These are phyloP conservation scores for Hedya salicella DNA, from an alignment of 2,888 invertebrate species.

Conservation along the genomic window DNA sequence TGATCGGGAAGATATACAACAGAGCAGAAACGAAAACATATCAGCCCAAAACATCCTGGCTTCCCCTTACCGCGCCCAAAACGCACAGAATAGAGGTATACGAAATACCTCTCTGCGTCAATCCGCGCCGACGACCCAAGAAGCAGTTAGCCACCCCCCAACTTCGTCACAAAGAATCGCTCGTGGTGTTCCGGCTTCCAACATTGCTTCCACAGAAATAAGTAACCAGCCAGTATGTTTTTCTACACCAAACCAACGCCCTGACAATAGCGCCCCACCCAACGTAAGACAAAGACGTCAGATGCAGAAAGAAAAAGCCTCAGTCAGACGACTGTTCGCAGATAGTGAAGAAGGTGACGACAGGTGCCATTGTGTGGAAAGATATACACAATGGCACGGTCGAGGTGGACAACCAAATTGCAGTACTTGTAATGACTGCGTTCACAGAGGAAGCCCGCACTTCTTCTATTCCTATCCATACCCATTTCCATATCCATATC, in stretches of 20 bases:
- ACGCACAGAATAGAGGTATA: neutral
- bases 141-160: constrained; percentile 4
- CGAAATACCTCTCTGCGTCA: neutral
- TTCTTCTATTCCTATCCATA: constrained; percentile 1
- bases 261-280: constrained; percentile 30
- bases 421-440: constrained; percentile 6
- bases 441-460: constrained; percentile 2
- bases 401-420: neutral
- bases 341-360: constrained; percentile 48
- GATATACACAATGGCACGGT: constrained; percentile 45
- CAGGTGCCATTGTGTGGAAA: constrained; percentile 53
- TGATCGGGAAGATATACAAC: too few relatives aligned
- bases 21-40: too few relatives aligned
- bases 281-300: constrained; percentile 46
- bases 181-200: constrained; percentile 5
- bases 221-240: constrained; percentile 47
- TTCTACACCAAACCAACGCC: constrained; percentile 50
- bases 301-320: constrained; percentile 41
- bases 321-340: constrained; percentile 46
- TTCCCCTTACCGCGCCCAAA: neutral
- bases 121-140: neutral
- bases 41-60: too few relatives aligned
- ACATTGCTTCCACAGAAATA: constrained; percentile 9
- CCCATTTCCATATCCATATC: constrained; percentile 23
- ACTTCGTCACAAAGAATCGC: neutral